Conservation (phyloP, 2,797 vertebrate genomes). For the Bovichtus diacanthus region DNA sequence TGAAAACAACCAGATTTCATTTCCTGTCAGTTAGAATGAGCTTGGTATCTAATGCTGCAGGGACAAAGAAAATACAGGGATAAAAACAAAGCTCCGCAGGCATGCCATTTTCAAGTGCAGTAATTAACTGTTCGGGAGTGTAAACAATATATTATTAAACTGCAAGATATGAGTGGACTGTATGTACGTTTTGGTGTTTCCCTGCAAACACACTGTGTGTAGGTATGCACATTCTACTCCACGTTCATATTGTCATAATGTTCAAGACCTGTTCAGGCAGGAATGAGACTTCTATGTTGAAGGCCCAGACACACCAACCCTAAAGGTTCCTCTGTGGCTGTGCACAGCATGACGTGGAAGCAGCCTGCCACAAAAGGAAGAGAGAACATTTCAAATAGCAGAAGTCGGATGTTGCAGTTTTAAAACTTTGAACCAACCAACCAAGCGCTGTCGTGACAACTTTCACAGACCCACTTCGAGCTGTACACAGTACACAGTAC, state of each 20-base stretch:
- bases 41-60: slow-evolving; percentile 44
- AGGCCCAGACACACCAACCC: neutral
- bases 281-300: slow-evolving; percentile 10
- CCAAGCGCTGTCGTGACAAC: slow-evolving; percentile 45
- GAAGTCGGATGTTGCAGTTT: slow-evolving; percentile 61
- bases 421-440: slow-evolving; percentile 26
- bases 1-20: slow-evolving; percentile 61
- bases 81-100: slow-evolving; percentile 2
- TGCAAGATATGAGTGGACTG: neutral
- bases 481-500: neutral
- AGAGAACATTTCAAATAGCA: slow-evolving; percentile 71
- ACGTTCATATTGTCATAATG: slow-evolving; percentile 4
- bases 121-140: slow-evolving; percentile 16
- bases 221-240: neutral
- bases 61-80: slow-evolving; percentile 25
- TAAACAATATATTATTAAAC: slow-evolving; percentile 9
- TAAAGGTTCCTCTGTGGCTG: slow-evolving; percentile 34
- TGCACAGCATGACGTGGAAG: slow-evolving; percentile 56
- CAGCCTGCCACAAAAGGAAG: slow-evolving; percentile 62
- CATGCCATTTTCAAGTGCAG: slow-evolving; percentile 4
- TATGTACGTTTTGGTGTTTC: slow-evolving; percentile 7
- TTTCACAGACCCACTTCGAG: slow-evolving; percentile 29
- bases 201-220: neutral
- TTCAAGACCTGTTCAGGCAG: neutral
- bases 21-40: slow-evolving; percentile 63